Evolutionary conservation across 2,888 invertebrate species (phyloP).

Genomic region (Scaptomyza flava): DNA sequence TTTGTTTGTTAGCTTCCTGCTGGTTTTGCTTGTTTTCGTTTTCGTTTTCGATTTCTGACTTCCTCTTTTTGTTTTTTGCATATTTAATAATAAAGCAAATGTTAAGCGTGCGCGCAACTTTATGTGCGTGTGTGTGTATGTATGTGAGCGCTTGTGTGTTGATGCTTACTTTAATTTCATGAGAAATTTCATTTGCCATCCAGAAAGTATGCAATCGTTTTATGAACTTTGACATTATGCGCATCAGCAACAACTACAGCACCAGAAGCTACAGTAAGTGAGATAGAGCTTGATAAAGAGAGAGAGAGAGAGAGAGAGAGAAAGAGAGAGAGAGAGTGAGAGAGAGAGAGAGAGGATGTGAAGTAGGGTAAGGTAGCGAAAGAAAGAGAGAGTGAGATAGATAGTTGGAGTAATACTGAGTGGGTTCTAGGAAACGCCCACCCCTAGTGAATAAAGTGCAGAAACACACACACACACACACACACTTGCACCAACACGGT

Average conservation of each 20-base stretch:
- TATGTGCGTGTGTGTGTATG: conserved; percentile 6
- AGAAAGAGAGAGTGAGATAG: conserved; percentile 2
- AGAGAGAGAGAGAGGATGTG: not conserved
- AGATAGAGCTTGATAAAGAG: not conserved
- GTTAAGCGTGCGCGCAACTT: conserved; percentile 4
- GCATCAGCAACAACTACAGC: conserved; percentile 16
- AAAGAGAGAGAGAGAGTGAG: not conserved
- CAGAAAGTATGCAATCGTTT: conserved; percentile 66
- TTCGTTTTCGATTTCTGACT: not conserved
- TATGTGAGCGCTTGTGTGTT: conserved; percentile 25
- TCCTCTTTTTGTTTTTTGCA: conserved; percentile 16
- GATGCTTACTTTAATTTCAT: conserved; percentile 58
- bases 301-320: not conserved
- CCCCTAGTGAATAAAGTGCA: conserved; percentile 11
- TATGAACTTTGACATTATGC: conserved; percentile 60
- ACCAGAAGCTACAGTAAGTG: conserved; percentile 1
- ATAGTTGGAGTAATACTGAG: not conserved
- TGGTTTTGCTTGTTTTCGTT: conserved; percentile 15
- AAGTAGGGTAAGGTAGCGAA: not conserved
- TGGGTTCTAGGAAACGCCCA: conserved; percentile 20
- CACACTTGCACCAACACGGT: not conserved
- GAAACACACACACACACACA: conserved; percentile 24
- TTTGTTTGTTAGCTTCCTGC: conserved; percentile 39
- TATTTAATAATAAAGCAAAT: conserved; percentile 48
- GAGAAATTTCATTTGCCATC: conserved; percentile 51